A percentile compares a stretch with the other conserved stretches of the same genome.
phyloP scores from a whole-genome alignment of 2,113 vertebrate genomes.

The Hippocampus abdominalis region DNA sequence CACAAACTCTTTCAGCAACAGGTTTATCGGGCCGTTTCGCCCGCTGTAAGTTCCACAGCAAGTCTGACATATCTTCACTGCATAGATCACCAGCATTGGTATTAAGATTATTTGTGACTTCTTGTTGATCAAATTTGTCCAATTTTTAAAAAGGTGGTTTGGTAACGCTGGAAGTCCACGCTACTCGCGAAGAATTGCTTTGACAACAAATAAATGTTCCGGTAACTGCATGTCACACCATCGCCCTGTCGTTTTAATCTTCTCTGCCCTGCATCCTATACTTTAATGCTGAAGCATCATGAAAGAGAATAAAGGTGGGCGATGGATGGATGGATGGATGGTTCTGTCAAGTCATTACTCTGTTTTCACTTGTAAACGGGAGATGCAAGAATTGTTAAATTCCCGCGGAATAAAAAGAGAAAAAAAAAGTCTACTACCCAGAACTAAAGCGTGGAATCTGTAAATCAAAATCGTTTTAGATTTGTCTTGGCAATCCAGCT shows the following conservation, averaged over 20 bases:
- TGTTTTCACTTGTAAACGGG: not conserved
- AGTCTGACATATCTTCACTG: not conserved
- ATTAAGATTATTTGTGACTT: not conserved
- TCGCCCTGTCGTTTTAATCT: not conserved
- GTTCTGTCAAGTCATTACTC: not conserved
- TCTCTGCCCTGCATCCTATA: not conserved
- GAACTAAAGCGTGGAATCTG: not conserved
- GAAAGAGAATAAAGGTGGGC: not conserved
- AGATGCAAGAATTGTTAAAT: not conserved
- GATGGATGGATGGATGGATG: too few species aligned
- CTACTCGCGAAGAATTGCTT: not conserved
- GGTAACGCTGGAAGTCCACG: too few species aligned
- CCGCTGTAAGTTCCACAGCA: not conserved
- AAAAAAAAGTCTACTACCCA: not conserved
- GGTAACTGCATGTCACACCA: not conserved
- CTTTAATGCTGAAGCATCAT: not conserved
- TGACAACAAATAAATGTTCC: not conserved
- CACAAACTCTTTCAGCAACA: slow-evolving; percentile 27
- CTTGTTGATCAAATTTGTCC: not conserved
- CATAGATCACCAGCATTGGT: not conserved
- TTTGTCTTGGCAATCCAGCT: not conserved
- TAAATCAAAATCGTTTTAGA: not conserved
- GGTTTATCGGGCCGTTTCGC: slow-evolving; percentile 9
- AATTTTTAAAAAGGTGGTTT: not conserved
- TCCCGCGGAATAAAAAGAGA: not conserved